Conservation (phyloP, 2,888 invertebrate genomes). For the Ischnura elegans region DNA sequence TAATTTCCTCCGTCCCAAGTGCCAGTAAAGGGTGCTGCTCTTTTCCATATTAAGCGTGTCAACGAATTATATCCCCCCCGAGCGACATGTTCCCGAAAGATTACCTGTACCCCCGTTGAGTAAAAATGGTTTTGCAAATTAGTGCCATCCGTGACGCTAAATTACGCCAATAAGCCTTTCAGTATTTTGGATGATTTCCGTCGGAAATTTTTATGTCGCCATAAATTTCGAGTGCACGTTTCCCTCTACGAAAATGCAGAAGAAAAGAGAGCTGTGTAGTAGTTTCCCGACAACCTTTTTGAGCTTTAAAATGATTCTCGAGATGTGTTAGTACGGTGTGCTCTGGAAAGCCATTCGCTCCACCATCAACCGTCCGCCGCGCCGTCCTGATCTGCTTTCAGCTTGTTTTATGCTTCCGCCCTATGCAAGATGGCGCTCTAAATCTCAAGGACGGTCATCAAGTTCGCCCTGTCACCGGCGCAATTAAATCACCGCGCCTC, state of each 20-base stretch:
- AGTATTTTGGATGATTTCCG: not conserved
- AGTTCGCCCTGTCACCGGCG: not conserved
- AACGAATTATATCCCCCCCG: not conserved
- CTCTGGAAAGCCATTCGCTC: not conserved
- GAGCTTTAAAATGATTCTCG: not conserved
- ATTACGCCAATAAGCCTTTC: constrained; percentile 7
- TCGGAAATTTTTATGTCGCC: constrained; percentile 17
- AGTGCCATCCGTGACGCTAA: not conserved
- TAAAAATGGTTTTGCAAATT: constrained; percentile 13
- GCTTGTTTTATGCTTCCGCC: not conserved
- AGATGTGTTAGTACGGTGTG: not conserved
- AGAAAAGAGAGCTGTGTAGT: not conserved
- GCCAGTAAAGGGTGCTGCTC: not conserved
- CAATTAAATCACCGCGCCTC: constrained; percentile 14
- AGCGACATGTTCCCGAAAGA: not conserved
- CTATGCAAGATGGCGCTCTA: not conserved
- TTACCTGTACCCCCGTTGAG: not conserved
- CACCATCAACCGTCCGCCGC: not conserved
- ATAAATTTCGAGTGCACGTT: not conserved
- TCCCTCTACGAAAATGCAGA: not conserved
- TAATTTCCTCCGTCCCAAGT: not conserved
- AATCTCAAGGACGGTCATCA: constrained; percentile 20
- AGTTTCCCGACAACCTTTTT: not conserved
- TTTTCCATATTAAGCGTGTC: not conserved
- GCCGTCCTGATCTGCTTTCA: not conserved